Evolutionary conservation across 2,888 invertebrate genomes (phyloP).

Genomic region (Mythimna ferrago): DNA sequence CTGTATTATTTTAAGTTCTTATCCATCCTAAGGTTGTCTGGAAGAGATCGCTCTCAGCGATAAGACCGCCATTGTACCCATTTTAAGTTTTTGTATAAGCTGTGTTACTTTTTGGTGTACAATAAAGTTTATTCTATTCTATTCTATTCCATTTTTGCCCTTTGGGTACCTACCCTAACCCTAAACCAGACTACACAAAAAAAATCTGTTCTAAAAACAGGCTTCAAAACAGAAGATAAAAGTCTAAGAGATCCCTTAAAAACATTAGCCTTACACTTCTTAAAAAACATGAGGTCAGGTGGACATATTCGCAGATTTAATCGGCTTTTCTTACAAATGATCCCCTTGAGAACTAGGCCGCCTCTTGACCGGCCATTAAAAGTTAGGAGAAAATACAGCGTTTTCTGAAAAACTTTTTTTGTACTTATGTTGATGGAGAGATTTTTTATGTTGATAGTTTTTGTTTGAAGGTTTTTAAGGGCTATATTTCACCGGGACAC

Average conservation of each 20-base stretch:
- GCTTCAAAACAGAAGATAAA: neutral
- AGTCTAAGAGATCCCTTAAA: constrained; percentile 14
- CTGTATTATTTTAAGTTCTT: too few relatives aligned
- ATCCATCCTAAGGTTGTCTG: too few relatives aligned
- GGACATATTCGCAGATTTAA: constrained; percentile 38
- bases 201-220: constrained; percentile 25
- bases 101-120: too few relatives aligned
- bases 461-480: neutral
- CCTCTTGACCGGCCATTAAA: constrained; percentile 55
- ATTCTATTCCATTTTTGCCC: too few relatives aligned
- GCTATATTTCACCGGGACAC: too few relatives aligned
- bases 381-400: constrained; percentile 38
- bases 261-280: constrained; percentile 15
- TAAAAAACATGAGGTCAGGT: constrained; percentile 26
- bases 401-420: constrained; percentile 42
- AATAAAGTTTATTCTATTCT: too few relatives aligned
- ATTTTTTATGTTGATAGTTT: neutral
- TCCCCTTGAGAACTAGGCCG: constrained; percentile 38
- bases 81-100: too few relatives aligned
- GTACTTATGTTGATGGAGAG: constrained; percentile 10
- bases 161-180: too few relatives aligned
- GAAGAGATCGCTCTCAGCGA: too few relatives aligned
- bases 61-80: too few relatives aligned
- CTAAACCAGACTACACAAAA: neutral
- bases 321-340: constrained; percentile 57